Evolutionary conservation across 2,797 vertebrate genomes (phyloP).

Genomic region (Rhyacichthys aspro): DNA sequence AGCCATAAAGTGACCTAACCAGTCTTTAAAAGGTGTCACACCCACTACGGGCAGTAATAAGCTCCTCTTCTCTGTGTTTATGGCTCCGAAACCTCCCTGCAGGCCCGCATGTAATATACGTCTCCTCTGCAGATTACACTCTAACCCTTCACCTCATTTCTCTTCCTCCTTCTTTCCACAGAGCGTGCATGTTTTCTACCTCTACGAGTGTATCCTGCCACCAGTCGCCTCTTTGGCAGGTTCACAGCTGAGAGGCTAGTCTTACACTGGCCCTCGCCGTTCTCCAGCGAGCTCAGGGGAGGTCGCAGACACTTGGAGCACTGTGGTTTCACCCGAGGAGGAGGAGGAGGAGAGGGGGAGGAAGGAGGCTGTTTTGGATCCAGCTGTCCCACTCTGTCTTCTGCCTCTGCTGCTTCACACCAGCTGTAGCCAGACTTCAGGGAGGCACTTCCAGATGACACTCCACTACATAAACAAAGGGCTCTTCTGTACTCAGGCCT

Average conservation of each 20-base stretch:
- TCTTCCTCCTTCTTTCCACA: slow-evolving; percentile 18
- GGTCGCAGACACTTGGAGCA: slow-evolving; percentile 47
- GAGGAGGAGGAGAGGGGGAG: slow-evolving; percentile 19
- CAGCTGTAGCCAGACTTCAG: slow-evolving; percentile 78
- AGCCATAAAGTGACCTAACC: slow-evolving; percentile 66
- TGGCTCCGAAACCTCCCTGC: slow-evolving; percentile 43
- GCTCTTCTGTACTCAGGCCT: slow-evolving; percentile 42
- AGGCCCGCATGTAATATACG: slow-evolving; percentile 37
- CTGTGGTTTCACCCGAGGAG: slow-evolving; percentile 27
- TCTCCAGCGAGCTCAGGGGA: slow-evolving; percentile 45
- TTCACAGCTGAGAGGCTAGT: slow-evolving; percentile 25
- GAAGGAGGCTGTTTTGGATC: slow-evolving; percentile 43
- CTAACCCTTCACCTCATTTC: slow-evolving; percentile 54
- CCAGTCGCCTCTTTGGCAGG: slow-evolving; percentile 16
- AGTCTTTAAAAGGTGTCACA: slow-evolving; percentile 67
- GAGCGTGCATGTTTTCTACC: slow-evolving; percentile 18
- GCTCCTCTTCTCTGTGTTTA: slow-evolving; percentile 61
- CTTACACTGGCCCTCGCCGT: slow-evolving; percentile 19
- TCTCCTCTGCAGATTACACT: slow-evolving; percentile 26
- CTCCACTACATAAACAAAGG: slow-evolving; percentile 62
- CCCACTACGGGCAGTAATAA: slow-evolving; percentile 47
- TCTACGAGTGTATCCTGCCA: slow-evolving; percentile 18
- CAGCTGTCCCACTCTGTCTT: slow-evolving; percentile 74
- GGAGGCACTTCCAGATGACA: slow-evolving; percentile 69
- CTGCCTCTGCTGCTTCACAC: slow-evolving; percentile 46